Percentiles rank a stretch among this genome's conserved stretches.
These are phyloP conservation scores for Neodiprion fabricii DNA, from an alignment of 1,140 invertebrate genomes.

Conservation along the genomic window DNA sequence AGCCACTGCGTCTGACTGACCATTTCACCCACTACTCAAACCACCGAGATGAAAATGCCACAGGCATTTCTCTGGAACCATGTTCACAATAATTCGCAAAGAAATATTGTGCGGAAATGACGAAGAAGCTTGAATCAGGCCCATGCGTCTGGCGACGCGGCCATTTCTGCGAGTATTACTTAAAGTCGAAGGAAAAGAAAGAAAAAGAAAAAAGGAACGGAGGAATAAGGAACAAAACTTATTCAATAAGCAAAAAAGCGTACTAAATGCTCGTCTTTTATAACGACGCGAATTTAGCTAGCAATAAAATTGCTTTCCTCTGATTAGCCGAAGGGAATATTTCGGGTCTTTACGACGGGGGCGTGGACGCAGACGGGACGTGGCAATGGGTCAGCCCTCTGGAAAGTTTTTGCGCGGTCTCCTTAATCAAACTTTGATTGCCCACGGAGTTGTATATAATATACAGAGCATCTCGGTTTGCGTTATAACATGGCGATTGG, in stretches of 20 bases:
- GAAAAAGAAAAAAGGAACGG: no score
- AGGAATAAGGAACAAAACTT: no score
- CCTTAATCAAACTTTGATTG: constrained; percentile 38
- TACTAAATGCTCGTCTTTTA: neutral
- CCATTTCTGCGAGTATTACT: no score
- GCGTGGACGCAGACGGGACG: constrained; percentile 14
- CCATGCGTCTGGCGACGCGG: no score
- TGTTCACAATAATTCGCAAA: no score
- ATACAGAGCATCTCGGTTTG: neutral
- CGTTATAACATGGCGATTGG: no score
- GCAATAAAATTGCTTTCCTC: neutral
- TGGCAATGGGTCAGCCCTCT: neutral
- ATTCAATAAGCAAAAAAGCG: no score
- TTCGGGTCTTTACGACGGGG: constrained; percentile 8
- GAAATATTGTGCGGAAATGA: no score
- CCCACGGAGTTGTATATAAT: neutral
- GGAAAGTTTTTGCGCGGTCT: constrained; percentile 20
- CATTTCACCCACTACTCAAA: neutral
- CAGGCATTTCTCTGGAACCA: no score
- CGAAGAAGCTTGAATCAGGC: no score
- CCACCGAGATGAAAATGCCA: no score
- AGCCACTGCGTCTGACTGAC: neutral
- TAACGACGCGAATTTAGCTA: neutral
- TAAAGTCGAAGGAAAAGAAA: no score
- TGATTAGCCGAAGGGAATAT: constrained; percentile 16